These are phyloP conservation scores for Conops quadrifasciatus DNA, from an alignment of 2,888 invertebrate species.

Conservation along the genomic window DNA sequence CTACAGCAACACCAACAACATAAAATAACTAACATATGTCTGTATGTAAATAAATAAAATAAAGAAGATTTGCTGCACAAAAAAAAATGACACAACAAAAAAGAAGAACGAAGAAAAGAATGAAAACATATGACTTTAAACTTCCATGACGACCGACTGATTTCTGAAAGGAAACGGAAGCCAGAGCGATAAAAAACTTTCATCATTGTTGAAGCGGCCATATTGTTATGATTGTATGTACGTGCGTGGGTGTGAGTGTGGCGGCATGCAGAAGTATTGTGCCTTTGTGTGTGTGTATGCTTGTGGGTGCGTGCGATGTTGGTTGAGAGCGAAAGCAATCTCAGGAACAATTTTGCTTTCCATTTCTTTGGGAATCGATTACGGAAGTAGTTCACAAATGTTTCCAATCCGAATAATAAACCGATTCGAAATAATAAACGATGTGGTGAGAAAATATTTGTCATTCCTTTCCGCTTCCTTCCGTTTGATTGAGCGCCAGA, in stretches of 20 bases:
- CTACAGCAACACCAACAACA: slow-evolving; percentile 15
- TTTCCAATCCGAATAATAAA: too few relatives aligned
- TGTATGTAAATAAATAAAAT: slow-evolving; percentile 21
- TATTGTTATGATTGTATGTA: not conserved
- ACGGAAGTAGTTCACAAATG: too few relatives aligned
- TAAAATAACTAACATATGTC: slow-evolving; percentile 27
- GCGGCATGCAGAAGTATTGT: not conserved
- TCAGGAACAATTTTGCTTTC: too few relatives aligned
- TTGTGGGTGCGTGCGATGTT: too few relatives aligned
- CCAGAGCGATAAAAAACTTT: not conserved
- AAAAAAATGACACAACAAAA: not conserved
- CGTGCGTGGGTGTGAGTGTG: not conserved
- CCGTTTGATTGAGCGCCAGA: too few relatives aligned
- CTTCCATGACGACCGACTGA: not conserved
- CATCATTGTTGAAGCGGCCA: slow-evolving; percentile 1
- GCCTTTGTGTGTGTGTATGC: not conserved
- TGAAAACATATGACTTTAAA: slow-evolving; percentile 8
- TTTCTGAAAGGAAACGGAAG: slow-evolving; percentile 1
- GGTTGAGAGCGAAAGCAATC: too few relatives aligned
- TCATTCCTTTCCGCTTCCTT: too few relatives aligned
- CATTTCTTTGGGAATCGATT: too few relatives aligned
- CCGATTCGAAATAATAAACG: too few relatives aligned
- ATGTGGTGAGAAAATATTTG: too few relatives aligned
- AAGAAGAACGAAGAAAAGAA: not conserved
- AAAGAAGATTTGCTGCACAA: not conserved